Base-by-base conservation (phyloP, 2,888 invertebrate species). In the Apodemia zela region DNA sequence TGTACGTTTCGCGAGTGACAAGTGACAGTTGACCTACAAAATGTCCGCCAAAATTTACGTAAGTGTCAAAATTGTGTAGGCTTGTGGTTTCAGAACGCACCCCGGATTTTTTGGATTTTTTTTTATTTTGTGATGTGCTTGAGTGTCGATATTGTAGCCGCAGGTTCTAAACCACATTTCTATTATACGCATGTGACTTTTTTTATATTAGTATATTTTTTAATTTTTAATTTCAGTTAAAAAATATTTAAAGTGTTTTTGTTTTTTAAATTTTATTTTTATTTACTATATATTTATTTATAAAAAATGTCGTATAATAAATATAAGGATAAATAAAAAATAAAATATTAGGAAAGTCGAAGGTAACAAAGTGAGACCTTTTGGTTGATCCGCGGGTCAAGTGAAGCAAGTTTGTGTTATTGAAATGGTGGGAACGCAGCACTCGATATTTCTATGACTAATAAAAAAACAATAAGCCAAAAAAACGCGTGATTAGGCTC, bases 21-120 rank as follows among this genome's bases (percentile, higher is more conserved):
- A 85, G 84, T 85, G 78, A 81, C 80, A 79, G 79, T 75, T 75
- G 71, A 74, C 77, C 75, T 69, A 71, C 79, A 87, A 82, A 75
- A 90, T 90, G 90, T 85, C 89, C 83, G 84, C 87, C 80, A 89
- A 88, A 88, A 78, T 89, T 82, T 89, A 89, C 87, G 90, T 90
- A 90, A 90, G 90, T 90, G 90, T 85, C 85, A 86, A 82, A 79
- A 70, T 79, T 82, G 83, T 77, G 81, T 77, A 78, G 84, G 80
- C 81, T 73, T 87, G 87, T 86, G 88, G 88, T 87, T 83, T 80
- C 80, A 84, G 87, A 85, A 85, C 81, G 78, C 81, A 81, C 81
- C 78, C 77, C 73, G 82, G 82, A 82, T 76, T 74, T 72, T 64
- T 69, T 67, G 64, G 66, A 65, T 67, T 65, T 67, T 69, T n/a